Evolutionary conservation across 2,888 invertebrate genomes (phyloP), one percentile per base, ranked within the genome.

Genomic region (Caenorhabditis sp.): DNA sequence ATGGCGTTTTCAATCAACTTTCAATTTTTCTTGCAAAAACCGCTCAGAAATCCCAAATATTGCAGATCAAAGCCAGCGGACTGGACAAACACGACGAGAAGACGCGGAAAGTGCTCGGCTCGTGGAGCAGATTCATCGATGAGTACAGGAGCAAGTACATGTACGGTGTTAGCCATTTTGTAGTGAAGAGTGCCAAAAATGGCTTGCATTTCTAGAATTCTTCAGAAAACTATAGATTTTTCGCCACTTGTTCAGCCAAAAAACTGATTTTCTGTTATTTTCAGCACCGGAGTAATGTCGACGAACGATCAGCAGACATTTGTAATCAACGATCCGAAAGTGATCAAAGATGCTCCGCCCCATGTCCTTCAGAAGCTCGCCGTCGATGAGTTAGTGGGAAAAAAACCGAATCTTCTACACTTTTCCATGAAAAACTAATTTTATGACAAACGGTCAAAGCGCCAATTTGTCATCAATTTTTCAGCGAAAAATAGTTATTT

Each of bases 291-390:
- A 39, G 85, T 85, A 8, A 84, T 86, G 79, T 77, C 83, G 2
- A 87, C 87, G 2, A 87, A 87, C 62, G 86, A 86, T 55, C 84
- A 87, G 58, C 73, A 82, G 48, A 81, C 73, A n/a, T 85, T 85
- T 45, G 65, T 73, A 0, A 71, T 87, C 8, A 68, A 65, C 5
- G 83, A 83, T 11, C 62, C 65, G 11, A 66, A 70, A n/a, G 68
- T 75, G 1, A 59, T 88, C 32, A 82, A 81, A 62, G 85, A 87
- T 65, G 86, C 87, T n/a, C 86, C 86, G 17, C 86, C 86, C 2
- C 87, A 87, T 39, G 74, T 85, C 39, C 73, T 86, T 6, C 83
- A 85, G 55, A 80, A 79, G 45, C 71, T 88, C 17, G 80, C 86
- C 20, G 68, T 82, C 9, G 77, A 81, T n/a, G 78, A 78, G 84